These are phyloP conservation scores for Umimayanthus chanpuru DNA, from an alignment of 92 coral and sea anemone genomes.

Conservation along the genomic window DNA sequence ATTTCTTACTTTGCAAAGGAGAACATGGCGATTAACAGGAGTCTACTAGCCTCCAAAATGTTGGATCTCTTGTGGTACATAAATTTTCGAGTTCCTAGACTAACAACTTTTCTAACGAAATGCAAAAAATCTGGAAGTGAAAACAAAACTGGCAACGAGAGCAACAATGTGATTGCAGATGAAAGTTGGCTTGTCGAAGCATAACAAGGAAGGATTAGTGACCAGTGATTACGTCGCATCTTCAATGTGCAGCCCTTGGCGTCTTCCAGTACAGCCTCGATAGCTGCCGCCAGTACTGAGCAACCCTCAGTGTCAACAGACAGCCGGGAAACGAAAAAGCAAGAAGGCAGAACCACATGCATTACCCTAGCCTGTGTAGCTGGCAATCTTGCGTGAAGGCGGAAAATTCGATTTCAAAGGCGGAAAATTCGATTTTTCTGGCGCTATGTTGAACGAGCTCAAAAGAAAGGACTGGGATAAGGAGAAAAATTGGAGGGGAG, in stretches of 20 bases:
- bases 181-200: background rate
- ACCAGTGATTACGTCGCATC: background rate
- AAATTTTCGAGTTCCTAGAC: background rate
- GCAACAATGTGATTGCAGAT: background rate
- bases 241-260: conserved; percentile 22
- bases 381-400: too few relatives aligned
- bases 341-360: background rate
- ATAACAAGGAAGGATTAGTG: background rate
- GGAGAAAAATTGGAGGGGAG: too few relatives aligned
- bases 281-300: background rate
- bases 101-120: background rate
- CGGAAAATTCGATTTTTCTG: too few relatives aligned
- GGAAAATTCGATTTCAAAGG: too few relatives aligned
- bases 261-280: conserved; percentile 5
- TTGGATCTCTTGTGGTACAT: background rate
- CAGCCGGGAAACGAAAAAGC: background rate
- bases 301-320: background rate
- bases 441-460: too few relatives aligned
- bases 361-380: too few relatives aligned
- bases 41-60: too few relatives aligned
- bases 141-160: background rate
- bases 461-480: too few relatives aligned
- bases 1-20: too few relatives aligned
- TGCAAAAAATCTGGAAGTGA: background rate
- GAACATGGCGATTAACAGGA: too few relatives aligned